phyloP scores from a whole-genome alignment of 2,797 vertebrate genomes.

The Arrhamphus sclerolepis region DNA sequence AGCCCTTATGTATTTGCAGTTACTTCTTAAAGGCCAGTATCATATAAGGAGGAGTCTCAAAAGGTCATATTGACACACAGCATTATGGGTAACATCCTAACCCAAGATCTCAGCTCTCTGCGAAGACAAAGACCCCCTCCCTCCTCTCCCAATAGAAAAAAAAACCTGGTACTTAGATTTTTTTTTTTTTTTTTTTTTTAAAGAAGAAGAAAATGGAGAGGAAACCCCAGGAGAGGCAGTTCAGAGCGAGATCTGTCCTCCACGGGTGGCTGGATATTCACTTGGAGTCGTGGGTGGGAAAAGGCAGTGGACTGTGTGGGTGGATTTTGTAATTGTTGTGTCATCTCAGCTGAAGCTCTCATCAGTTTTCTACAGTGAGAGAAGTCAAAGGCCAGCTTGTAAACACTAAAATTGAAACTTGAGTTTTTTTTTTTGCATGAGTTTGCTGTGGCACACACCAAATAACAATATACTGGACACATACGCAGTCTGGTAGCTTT shows the following conservation, averaged over 20 bases:
- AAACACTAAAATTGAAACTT: constrained; percentile 59
- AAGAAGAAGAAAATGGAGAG: constrained; percentile 16
- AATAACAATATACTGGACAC: neutral
- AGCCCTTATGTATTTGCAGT: neutral
- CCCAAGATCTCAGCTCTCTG: neutral
- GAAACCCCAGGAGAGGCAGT: constrained; percentile 31
- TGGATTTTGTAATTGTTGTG: constrained; percentile 50
- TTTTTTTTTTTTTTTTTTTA: too few relatives aligned
- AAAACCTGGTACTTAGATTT: neutral
- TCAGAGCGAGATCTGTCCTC: constrained; percentile 17
- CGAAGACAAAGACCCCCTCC: neutral
- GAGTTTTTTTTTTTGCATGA: constrained; percentile 38
- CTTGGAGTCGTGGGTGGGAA: constrained; percentile 29
- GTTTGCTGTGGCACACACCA: constrained; percentile 26
- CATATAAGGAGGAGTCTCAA: neutral
- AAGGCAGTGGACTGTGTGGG: constrained; percentile 36
- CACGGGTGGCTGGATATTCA: constrained; percentile 26
- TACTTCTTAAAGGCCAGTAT: constrained; percentile 1
- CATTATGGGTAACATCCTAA: neutral
- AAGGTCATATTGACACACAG: neutral
- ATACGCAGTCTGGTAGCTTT: neutral
- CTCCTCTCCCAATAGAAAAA: neutral
- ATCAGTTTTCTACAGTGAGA: constrained; percentile 45
- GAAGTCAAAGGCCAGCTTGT: constrained; percentile 61
- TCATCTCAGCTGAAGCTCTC: constrained; percentile 41